Conservation (phyloP, 2,888 invertebrate genomes). For the Ypsolopha scabrella region DNA sequence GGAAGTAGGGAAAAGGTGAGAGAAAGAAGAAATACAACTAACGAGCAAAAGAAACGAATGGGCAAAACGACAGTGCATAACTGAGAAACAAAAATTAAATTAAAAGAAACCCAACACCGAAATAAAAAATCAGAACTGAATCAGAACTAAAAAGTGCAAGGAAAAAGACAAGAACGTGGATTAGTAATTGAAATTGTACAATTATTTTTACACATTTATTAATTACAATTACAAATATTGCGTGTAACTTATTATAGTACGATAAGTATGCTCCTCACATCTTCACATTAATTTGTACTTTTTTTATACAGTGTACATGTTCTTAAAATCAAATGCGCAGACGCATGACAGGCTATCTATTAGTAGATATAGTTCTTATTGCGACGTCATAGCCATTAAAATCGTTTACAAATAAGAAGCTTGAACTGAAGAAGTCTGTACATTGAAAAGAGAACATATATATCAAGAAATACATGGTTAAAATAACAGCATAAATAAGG, state of each 20-base stretch:
- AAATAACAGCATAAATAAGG: too few species aligned
- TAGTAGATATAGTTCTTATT: too few species aligned
- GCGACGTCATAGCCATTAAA: too few species aligned
- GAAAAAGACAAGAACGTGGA: neutral
- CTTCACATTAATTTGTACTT: neutral
- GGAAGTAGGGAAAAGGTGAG: neutral
- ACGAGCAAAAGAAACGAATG: conserved; percentile 11
- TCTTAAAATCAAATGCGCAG: too few species aligned
- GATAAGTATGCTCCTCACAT: too few species aligned
- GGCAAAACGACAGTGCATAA: conserved; percentile 49
- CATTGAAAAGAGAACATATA: too few species aligned
- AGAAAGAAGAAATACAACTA: conserved; percentile 5
- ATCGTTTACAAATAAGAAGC: too few species aligned
- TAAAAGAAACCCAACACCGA: conserved; percentile 13
- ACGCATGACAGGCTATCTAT: too few species aligned
- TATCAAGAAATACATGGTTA: too few species aligned
- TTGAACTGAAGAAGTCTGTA: too few species aligned
- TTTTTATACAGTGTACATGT: too few species aligned
- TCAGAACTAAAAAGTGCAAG: neutral
- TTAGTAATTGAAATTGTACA: neutral
- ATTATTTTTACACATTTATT: neutral
- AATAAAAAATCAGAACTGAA: neutral
- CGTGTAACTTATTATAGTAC: neutral
- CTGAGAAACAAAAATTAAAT: conserved; percentile 12
- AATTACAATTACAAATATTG: neutral